phyloP scores from a whole-genome alignment of 2,113 vertebrate genomes.

The Thoracochromis brauschi region DNA sequence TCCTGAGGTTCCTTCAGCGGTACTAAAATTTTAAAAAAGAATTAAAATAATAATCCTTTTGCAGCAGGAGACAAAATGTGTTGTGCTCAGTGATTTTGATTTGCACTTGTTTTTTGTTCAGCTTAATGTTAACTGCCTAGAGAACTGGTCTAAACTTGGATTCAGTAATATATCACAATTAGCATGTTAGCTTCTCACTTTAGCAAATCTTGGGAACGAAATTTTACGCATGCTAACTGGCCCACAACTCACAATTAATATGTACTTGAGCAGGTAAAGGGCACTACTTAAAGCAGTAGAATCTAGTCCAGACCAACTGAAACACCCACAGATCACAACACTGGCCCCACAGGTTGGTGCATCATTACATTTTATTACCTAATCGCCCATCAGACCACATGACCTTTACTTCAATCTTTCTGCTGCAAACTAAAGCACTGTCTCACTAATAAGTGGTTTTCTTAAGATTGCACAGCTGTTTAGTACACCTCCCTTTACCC shows the following conservation, averaged over 20 bases:
- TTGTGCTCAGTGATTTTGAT: not conserved
- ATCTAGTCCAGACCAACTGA: not conserved
- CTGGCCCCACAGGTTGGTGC: not conserved
- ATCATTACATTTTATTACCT: not conserved
- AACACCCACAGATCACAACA: not conserved
- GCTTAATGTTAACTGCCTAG: not conserved
- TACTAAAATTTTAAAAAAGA: constrained; percentile 14
- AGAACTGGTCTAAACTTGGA: not conserved
- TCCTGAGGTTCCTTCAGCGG: constrained; percentile 38
- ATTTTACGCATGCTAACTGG: not conserved
- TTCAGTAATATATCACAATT: not conserved
- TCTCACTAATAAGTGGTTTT: not conserved
- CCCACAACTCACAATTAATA: not conserved
- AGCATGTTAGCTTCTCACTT: not conserved
- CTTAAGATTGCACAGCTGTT: not conserved
- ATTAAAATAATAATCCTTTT: not conserved
- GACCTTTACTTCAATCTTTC: not conserved
- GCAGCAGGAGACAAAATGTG: not conserved
- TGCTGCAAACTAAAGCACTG: not conserved
- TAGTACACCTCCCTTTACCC: not conserved
- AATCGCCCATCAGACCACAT: not conserved
- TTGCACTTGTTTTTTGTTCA: not conserved
- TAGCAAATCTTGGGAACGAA: not conserved
- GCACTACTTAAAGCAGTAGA: not conserved
- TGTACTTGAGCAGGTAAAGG: not conserved